Conservation (phyloP, 2,113 vertebrate species). For the Cyanocitta stelleri region DNA sequence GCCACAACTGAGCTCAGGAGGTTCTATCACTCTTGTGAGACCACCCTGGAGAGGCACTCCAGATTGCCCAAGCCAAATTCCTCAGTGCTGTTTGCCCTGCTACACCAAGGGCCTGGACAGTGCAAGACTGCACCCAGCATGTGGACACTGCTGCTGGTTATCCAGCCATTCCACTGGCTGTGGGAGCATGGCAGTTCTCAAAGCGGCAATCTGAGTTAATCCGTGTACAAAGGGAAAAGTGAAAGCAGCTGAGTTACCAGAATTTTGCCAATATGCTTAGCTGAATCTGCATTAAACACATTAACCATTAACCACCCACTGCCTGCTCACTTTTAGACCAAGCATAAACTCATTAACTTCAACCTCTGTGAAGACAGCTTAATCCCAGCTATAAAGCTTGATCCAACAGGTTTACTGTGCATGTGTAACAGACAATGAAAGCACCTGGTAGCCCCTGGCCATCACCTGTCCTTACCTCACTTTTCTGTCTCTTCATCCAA, state of each 20-base stretch:
- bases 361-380: background rate
- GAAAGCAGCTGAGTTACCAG: background rate
- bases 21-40: background rate
- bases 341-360: background rate
- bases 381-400: background rate
- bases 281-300: background rate
- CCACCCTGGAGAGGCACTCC: background rate
- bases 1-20: background rate
- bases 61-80: background rate
- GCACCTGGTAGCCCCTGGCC: background rate
- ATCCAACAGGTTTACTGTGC: background rate
- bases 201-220: background rate
- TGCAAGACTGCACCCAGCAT: background rate
- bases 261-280: background rate
- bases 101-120: background rate
- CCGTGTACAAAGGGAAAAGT: background rate
- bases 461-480: background rate
- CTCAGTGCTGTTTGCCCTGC: background rate
- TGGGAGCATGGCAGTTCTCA: rapidly evolving
- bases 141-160: background rate
- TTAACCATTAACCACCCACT: background rate
- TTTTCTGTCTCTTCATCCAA: background rate
- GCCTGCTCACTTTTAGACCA: background rate
- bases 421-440: background rate
- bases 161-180: background rate